Evolutionary conservation across 2,797 vertebrate species (phyloP), one percentile per base, ranked within the genome.

Genomic region (Tarsius wallacei): DNA sequence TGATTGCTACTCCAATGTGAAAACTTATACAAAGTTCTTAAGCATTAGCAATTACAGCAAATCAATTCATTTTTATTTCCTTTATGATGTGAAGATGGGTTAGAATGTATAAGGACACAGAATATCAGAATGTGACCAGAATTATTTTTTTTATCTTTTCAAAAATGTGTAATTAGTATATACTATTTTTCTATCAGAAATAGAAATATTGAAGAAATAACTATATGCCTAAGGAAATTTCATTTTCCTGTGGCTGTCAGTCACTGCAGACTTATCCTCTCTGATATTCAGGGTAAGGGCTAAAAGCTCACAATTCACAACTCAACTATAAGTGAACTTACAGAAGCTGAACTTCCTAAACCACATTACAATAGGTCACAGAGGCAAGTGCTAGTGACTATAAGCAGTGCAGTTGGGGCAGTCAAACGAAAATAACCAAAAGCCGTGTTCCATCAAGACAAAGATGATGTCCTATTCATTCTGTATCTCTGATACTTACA

Each of bases 81-180:
- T 81, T 2, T 8, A 28, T 66, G 57, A 68, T 10, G n/a, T 59
- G 36, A 86, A 74, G 59, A 66, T 22, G 64, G 51, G 22, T n/a
- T 36, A 80, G 57, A 64, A 55, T 33, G 73, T 71, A 71, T 21
- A 57, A 77, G 64, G 57, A 51, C 12, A 71, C 10, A 70, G 94
- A 97, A 53, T 53, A 93, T 76, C 31, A 78, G 87, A 84, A 98
- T 87, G 14, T 71, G 87, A 93, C 63, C 33, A 24, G 74, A 81
- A 76, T 77, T 42, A 42, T 42, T 42, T 42, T 42, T 42, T 28
- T 82, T 95, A 70, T 96, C 85, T 70, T 95, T 97, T 85, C n/a
- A 81, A 28, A 66, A 7, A 77, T 83, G 59, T 77, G 87, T 89
- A 55, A 91, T 83, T 87, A 64, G 70, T 16, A 31, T 90, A 16